phyloP scores from a whole-genome alignment of 2,888 invertebrate genomes.

The Lordiphosa fenestrarum region DNA sequence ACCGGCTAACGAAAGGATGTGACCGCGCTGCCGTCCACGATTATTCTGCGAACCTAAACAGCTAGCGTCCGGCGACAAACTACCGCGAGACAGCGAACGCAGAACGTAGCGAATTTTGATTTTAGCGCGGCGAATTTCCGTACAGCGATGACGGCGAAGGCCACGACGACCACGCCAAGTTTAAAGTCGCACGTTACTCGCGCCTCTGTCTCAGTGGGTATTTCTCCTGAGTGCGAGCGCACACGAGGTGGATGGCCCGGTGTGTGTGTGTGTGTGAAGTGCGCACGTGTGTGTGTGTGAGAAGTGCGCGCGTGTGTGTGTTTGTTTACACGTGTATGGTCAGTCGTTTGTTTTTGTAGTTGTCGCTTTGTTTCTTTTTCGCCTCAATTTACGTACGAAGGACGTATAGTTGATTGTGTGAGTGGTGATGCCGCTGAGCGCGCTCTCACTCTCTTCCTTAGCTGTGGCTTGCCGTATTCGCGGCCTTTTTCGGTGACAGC shows the following conservation, averaged over 20 bases:
- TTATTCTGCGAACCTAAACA: slow-evolving; percentile 75
- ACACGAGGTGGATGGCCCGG: slow-evolving; percentile 15
- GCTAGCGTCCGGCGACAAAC: slow-evolving; percentile 75
- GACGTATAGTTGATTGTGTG: slow-evolving; percentile 16
- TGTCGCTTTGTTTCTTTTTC: slow-evolving; percentile 53
- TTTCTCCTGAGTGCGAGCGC: slow-evolving; percentile 54
- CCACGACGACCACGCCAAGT: slow-evolving; percentile 33
- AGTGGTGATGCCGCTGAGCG: slow-evolving; percentile 26
- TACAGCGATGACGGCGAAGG: slow-evolving; percentile 29
- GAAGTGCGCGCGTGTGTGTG: slow-evolving; percentile 19
- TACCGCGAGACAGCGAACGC: slow-evolving; percentile 69
- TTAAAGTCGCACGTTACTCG: slow-evolving; percentile 45
- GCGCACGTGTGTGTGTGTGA: slow-evolving; percentile 21
- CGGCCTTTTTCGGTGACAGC: slow-evolving; percentile 79
- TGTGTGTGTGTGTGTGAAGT: slow-evolving; percentile 28
- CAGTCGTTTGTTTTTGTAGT: slow-evolving; percentile 47
- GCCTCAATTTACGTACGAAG: slow-evolving; percentile 37
- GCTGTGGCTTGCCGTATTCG: slow-evolving; percentile 62
- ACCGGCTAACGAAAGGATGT: slow-evolving; percentile 75
- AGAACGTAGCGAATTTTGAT: slow-evolving; percentile 76
- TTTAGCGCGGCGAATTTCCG: slow-evolving; percentile 75
- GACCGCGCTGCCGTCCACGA: slow-evolving; percentile 64
- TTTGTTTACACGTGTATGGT: slow-evolving; percentile 57
- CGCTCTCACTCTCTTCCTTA: slow-evolving; percentile 35
- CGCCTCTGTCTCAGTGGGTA: slow-evolving; percentile 28